A percentile compares a stretch with the other conserved stretches of the same genome.
These are phyloP conservation scores for Galemys pyrenaicus DNA, from an alignment of 2,113 vertebrate species.

Conservation along the genomic window DNA sequence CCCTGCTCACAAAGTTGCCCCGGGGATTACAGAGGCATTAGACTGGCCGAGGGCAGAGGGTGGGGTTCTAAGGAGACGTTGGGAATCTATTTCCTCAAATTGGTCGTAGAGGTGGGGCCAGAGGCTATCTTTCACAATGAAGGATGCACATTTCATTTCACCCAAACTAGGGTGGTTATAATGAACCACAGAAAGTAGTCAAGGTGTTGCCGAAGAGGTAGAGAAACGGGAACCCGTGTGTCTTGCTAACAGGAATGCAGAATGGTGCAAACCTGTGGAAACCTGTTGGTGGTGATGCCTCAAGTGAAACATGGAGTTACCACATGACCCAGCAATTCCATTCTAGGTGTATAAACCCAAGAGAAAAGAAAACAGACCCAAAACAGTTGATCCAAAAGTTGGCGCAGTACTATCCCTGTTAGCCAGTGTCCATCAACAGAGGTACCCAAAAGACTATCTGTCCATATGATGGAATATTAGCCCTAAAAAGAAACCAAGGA, in stretches of 20 bases:
- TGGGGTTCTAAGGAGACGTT: neutral
- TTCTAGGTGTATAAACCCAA: fast-evolving
- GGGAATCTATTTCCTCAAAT: neutral
- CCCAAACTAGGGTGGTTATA: neutral
- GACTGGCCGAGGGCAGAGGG: neutral
- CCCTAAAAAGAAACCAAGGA: fast-evolving
- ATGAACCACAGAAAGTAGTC: neutral
- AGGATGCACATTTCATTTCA: neutral
- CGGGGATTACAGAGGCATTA: too few relatives aligned
- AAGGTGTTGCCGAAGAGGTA: neutral
- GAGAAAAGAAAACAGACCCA: neutral
- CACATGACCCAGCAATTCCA: neutral
- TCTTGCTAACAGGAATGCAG: neutral
- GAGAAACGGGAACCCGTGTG: fast-evolving
- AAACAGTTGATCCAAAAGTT: fast-evolving
- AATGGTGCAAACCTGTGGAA: neutral
- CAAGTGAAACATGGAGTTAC: neutral
- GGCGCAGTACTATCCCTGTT: neutral
- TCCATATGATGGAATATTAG: neutral
- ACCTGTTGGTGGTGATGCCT: too few relatives aligned
- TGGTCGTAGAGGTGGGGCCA: neutral
- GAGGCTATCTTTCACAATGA: neutral
- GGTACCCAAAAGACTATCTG: fast-evolving
- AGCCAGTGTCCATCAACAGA: fast-evolving
- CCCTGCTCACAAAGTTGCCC: neutral